phyloP scores from a whole-genome alignment of 2,888 invertebrate genomes.

The Pecten maximus region DNA sequence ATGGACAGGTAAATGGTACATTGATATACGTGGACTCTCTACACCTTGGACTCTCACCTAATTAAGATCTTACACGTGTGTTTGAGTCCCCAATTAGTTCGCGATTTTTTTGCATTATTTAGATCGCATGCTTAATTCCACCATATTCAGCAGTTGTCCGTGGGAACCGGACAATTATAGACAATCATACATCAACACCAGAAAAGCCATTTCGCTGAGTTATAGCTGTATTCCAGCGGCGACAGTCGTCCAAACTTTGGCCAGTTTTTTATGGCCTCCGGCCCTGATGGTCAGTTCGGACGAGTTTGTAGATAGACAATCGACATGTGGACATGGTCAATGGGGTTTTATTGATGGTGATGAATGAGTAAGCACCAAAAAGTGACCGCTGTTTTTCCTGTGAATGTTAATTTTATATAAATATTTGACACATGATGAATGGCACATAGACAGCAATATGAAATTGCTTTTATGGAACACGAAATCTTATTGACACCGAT shows the following conservation, averaged over 20 bases:
- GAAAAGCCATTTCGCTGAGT: background rate
- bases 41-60: background rate
- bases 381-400: conserved; percentile 40
- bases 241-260: background rate
- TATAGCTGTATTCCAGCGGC: conserved; percentile 6
- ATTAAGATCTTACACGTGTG: background rate
- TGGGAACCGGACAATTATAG: background rate
- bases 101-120: background rate
- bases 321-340: conserved; percentile 15
- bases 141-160: background rate
- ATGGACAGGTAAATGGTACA: too few species aligned
- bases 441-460: conserved; percentile 38
- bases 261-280: conserved; percentile 7
- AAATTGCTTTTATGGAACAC: conserved; percentile 46
- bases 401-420: conserved; percentile 51
- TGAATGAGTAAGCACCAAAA: conserved; percentile 49
- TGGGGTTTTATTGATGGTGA: conserved; percentile 33
- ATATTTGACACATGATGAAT: conserved; percentile 49
- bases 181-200: background rate
- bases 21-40: too few species aligned
- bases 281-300: conserved; percentile 3
- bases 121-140: conserved; percentile 8
- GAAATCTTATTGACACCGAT: conserved; percentile 50
- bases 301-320: conserved; percentile 2
- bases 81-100: background rate